phyloP scores from a whole-genome alignment of 2,113 vertebrate genomes.

The Tragelaphus imberbis region DNA sequence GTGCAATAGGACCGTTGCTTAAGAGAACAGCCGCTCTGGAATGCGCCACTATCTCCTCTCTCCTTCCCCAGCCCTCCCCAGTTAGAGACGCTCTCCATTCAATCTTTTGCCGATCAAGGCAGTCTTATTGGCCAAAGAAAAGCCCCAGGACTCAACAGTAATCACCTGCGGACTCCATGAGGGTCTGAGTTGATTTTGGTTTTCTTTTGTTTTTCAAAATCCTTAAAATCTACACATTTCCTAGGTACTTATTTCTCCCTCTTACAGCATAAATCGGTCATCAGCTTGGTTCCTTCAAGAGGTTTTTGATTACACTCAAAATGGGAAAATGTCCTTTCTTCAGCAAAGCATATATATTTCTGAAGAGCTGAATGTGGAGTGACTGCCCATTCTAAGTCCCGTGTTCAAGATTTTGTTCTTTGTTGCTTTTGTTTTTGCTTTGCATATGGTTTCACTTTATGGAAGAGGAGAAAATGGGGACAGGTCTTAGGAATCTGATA shows the following conservation, averaged over 20 bases:
- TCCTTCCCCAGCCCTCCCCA: not conserved
- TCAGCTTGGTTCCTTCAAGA: not conserved
- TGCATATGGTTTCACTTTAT: not conserved
- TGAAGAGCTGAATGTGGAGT: not conserved
- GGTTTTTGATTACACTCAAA: not conserved
- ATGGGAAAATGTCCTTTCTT: not conserved
- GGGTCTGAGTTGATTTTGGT: not conserved
- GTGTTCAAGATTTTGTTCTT: not conserved
- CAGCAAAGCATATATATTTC: not conserved
- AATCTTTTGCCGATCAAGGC: not conserved
- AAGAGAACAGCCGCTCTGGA: not conserved
- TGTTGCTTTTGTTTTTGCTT: conserved; percentile 13
- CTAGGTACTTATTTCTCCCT: not conserved
- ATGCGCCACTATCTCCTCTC: not conserved
- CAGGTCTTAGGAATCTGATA: not conserved
- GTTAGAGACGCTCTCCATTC: not conserved
- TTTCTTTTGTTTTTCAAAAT: conserved; percentile 33
- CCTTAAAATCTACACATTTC: not conserved
- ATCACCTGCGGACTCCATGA: not conserved
- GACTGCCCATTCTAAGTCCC: not conserved
- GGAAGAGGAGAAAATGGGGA: not conserved
- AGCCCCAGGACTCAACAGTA: not conserved
- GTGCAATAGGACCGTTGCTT: not conserved
- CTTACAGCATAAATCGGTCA: not conserved
- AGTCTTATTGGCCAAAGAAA: not conserved